Base-by-base conservation (phyloP, 92 coral and sea anemone species). In the Parazoanthus atlanticus region DNA sequence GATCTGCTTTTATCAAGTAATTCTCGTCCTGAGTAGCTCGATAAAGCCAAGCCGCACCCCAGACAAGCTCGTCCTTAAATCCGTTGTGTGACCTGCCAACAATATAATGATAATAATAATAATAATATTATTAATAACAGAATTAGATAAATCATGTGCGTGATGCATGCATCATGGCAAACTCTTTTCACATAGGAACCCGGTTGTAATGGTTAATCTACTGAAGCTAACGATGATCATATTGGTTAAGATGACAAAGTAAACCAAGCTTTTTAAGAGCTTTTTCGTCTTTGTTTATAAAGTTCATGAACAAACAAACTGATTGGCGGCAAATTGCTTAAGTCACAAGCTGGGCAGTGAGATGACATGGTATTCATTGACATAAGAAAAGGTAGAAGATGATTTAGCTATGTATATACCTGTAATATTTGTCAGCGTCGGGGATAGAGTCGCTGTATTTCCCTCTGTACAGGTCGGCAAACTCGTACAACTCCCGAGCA, bases 41-140 rank as follows among this genome's bases (percentile, higher is more conserved):
- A 81, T 96, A 94, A 30, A 96, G 77, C 98, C 98, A 96, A 32
- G 96, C 95, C 32, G 98, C 95, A 56, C 94, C 98, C 98, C 98
- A 96, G 40, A 93, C 98, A 26, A 96, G 91, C 78, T 95, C 98
- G 70, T 96, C 98, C 5, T 89, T 79, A 85, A 82, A 96, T 6
- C 95, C 94, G 31, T 90, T 91, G 76, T 75, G 54, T 25, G 98
- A 95, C 4, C 89, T 84, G 86, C n/a, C 69, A 23, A 61, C 69
- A 61, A 61, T 19, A 61, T 61, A 61, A 19, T 61, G 10, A 21
- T 9, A 33, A 75, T 5, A 36, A 75, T 3, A 61, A 19, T 61
- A 32, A 21, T 9, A 33, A 75, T 5, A 36, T n/a, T n/a, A 75
- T 3, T n/a, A n/a, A n/a, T n/a, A n/a, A n/a, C n/a, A 13, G 19